phyloP scores from a whole-genome alignment of 2,797 vertebrate species.

The Parambassis ranga region DNA sequence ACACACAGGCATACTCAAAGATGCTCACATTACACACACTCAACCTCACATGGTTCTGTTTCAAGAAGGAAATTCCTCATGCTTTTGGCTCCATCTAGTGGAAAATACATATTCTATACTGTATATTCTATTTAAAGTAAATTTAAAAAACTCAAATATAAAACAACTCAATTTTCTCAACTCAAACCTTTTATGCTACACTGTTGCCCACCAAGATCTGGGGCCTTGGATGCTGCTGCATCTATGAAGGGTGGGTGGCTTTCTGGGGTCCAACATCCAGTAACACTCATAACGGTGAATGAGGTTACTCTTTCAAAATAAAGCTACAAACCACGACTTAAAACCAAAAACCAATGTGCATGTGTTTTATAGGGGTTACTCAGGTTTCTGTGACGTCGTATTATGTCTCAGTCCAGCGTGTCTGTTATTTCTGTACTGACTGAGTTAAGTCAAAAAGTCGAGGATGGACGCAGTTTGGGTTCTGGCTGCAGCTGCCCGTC shows the following conservation, averaged over 20 bases:
- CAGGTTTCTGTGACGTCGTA: not conserved
- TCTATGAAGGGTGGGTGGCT: no score
- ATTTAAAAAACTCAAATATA: no score
- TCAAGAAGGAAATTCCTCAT: not conserved
- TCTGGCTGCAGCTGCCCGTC: not conserved
- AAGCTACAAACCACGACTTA: not conserved
- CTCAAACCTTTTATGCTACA: no score
- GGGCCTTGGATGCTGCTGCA: no score
- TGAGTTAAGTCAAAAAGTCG: not conserved
- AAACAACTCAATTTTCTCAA: no score
- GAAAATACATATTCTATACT: not conserved
- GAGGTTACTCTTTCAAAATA: not conserved
- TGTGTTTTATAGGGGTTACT: not conserved
- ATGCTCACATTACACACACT: not conserved
- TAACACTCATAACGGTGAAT: not conserved
- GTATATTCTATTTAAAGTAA: no score
- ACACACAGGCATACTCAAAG: not conserved
- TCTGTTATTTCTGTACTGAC: not conserved
- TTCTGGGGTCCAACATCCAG: not conserved
- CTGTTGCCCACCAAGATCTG: no score
- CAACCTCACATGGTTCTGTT: not conserved
- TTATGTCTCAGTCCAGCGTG: not conserved
- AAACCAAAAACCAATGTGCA: not conserved
- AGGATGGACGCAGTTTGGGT: not conserved
- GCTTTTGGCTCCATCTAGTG: conserved; percentile 73